Percentiles rank a stretch among this genome's conserved stretches.
Conservation (phyloP, 2,797 vertebrate species). For the Nothura maculosa region DNA sequence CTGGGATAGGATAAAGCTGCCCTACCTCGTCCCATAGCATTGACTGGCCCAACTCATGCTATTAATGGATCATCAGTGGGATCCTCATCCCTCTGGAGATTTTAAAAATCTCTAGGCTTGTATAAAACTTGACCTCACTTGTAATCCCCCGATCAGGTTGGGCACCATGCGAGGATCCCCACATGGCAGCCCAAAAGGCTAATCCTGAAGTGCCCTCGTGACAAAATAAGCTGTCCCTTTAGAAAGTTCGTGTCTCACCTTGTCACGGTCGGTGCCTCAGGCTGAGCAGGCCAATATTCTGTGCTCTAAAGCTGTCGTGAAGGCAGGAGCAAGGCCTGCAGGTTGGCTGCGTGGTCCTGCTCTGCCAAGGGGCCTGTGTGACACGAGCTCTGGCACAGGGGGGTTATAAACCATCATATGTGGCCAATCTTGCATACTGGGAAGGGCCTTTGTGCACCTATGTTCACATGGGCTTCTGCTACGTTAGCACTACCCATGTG, state of each 20-base stretch:
- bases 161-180: neutral
- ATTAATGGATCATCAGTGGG: neutral
- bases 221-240: neutral
- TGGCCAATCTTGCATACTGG: conserved; percentile 31
- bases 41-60: neutral
- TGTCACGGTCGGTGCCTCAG: neutral
- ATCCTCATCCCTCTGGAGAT: neutral
- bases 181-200: neutral
- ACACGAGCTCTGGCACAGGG: neutral
- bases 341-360: neutral
- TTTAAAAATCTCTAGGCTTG: neutral
- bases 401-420: neutral
- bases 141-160: neutral
- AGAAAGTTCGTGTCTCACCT: conserved; percentile 8
- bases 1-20: neutral
- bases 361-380: neutral
- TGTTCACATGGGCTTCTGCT: neutral
- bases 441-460: conserved; percentile 39
- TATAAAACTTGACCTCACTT: neutral
- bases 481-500: conserved; percentile 20
- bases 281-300: neutral
- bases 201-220: neutral
- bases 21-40: no score
- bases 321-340: neutral
- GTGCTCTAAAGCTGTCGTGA: neutral